Evolutionary conservation across 2,888 invertebrate genomes (phyloP).

Genomic region (Amiota minor): DNA sequence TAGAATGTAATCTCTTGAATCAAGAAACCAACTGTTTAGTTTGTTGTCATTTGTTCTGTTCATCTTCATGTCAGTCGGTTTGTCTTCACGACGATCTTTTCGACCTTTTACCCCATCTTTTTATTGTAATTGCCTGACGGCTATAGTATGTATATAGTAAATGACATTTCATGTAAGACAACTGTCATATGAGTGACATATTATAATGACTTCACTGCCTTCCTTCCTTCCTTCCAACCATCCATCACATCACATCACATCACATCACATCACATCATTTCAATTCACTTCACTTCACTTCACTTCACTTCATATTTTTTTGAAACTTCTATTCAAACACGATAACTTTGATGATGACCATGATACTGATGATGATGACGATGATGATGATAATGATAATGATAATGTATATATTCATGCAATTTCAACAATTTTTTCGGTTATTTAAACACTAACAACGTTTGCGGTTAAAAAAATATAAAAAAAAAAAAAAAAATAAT

Average conservation of each 20-base stretch:
- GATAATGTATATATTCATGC: not conserved
- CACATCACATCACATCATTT: slow-evolving; percentile 1
- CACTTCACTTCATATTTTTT: slow-evolving; percentile 17
- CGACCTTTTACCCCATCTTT: not conserved
- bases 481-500: not conserved
- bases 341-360: not conserved
- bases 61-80: slow-evolving; percentile 43
- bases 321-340: not conserved
- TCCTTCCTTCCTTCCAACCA: not conserved
- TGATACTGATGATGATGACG: too few relatives aligned
- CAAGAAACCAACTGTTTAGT: not conserved
- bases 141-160: not conserved
- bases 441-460: slow-evolving; percentile 40
- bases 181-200: slow-evolving; percentile 54
- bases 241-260: slow-evolving; percentile 13
- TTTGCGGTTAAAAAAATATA: slow-evolving; percentile 21
- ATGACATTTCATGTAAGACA: slow-evolving; percentile 25
- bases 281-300: too few relatives aligned
- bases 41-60: not conserved
- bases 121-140: not conserved
- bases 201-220: slow-evolving; percentile 48
- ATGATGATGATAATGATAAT: too few relatives aligned
- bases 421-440: slow-evolving; percentile 42
- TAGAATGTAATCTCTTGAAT: too few relatives aligned
- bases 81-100: slow-evolving; percentile 33